Evolutionary conservation across 2,113 vertebrate species (phyloP), one percentile per base, ranked within the genome.

Genomic region (Rissa tridactyla): DNA sequence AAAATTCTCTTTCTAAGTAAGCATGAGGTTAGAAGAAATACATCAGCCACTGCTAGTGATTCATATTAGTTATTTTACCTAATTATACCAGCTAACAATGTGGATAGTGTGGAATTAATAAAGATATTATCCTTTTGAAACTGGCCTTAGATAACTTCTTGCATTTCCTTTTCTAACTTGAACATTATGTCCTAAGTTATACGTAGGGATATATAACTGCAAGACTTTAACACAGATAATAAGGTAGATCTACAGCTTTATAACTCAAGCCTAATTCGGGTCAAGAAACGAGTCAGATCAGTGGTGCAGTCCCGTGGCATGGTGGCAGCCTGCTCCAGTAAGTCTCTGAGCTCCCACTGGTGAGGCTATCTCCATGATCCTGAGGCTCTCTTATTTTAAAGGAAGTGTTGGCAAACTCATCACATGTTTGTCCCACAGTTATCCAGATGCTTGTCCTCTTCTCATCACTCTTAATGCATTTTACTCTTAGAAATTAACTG

Each of bases 1-100:
- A 51, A 82, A 94, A 88, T 65, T 88, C 26, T 92, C 21, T 49
- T 90, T 94, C 94, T 96, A 96, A 89, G 47, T 86, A 94, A 95
- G 42, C 62, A 34, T 75, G 55, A 73, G 5, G 5, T 81, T 81
- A 70, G 46, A 65, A 69, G 25, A 90, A 88, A n/a, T 79, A 51
- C 9, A 7, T 64, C 11, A 18, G 29, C 29, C 29, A 62, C 13
- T 34, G 15, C 51, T 92, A 66, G 30, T 62, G 86, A 70, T 25
- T 89, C 25, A 26, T 65, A 61, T 57, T n/a, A 78, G 18, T 62
- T 84, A 42, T 71, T 68, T 88, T 51, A 40, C 36, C 34, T 69
- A 58, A 66, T 58, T 86, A 15, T 44, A 10, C 13, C 8, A 2
- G 7, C 44, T 73, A 87, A 66, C 14, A 70, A 5, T 36, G 15